phyloP scores from a whole-genome alignment of 2,113 vertebrate genomes.

The Arvicanthis niloticus region DNA sequence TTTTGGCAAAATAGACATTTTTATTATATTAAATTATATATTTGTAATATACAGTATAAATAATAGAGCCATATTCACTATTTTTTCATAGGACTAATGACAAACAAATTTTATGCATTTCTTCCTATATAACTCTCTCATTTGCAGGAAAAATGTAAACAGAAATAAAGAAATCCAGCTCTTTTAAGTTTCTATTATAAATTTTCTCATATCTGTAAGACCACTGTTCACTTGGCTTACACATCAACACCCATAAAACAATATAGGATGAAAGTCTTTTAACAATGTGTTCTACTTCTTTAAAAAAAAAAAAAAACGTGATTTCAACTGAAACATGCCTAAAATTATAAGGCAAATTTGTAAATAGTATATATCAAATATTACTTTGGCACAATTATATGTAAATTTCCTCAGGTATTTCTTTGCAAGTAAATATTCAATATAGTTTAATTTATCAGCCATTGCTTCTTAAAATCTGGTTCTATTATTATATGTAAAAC shows the following conservation, averaged over 20 bases:
- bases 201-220: not conserved
- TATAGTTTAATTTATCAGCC: not conserved
- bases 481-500: not conserved
- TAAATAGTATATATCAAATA: not conserved
- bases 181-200: not conserved
- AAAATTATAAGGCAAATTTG: not conserved
- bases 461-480: not conserved
- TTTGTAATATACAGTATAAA: too few relatives aligned
- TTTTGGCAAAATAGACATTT: not conserved
- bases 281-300: not conserved
- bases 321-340: not conserved
- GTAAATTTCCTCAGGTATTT: not conserved
- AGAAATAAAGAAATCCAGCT: not conserved
- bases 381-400: not conserved
- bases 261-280: not conserved
- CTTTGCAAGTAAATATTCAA: not conserved
- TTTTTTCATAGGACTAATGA: not conserved
- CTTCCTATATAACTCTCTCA: not conserved
- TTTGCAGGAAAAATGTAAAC: not conserved
- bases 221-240: not conserved
- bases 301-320: not conserved
- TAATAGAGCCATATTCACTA: too few relatives aligned
- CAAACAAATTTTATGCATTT: not conserved
- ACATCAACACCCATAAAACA: not conserved
- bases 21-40: not conserved